A percentile compares a stretch with the other conserved stretches of the same genome.
Conservation (phyloP, 2,888 invertebrate genomes). For the Calliopum simillimum region DNA sequence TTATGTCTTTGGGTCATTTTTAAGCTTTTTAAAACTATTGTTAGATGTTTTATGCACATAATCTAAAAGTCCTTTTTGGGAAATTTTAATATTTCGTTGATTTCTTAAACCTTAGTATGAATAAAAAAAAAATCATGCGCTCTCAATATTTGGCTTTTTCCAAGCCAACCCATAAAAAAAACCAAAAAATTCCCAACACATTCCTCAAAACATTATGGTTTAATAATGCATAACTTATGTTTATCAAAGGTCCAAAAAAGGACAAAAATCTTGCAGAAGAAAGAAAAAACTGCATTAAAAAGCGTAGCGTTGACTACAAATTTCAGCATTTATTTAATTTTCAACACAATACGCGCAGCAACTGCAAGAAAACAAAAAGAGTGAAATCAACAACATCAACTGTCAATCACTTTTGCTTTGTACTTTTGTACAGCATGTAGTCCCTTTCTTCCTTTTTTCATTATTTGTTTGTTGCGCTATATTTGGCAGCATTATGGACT, state of each 20-base stretch:
- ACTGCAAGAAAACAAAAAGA: neutral
- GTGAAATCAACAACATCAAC: constrained; percentile 1
- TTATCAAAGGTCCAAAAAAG: neutral
- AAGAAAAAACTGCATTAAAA: neutral
- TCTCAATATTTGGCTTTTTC: no score
- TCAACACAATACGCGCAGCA: neutral
- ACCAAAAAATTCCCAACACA: neutral
- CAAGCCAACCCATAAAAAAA: neutral
- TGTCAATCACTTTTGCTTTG: constrained; percentile 26
- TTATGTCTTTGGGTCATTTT: no score
- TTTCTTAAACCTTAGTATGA: neutral
- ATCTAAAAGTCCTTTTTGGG: no score
- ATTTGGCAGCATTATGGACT: constrained; percentile 22
- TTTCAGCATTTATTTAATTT: constrained; percentile 18
- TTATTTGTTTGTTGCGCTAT: constrained; percentile 3
- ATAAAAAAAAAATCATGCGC: no score
- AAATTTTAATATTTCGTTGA: neutral
- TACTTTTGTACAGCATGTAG: constrained; percentile 3
- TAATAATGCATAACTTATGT: neutral
- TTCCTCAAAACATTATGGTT: neutral
- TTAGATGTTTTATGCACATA: no score
- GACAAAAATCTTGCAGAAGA: neutral
- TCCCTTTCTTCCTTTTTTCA: neutral
- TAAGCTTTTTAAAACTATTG: no score
- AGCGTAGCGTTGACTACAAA: constrained; percentile 8